Percentiles rank a stretch among this genome's conserved stretches.
These are phyloP conservation scores for Gonocerus acuteangulatus DNA, from an alignment of 2,888 invertebrate genomes.

Conservation along the genomic window DNA sequence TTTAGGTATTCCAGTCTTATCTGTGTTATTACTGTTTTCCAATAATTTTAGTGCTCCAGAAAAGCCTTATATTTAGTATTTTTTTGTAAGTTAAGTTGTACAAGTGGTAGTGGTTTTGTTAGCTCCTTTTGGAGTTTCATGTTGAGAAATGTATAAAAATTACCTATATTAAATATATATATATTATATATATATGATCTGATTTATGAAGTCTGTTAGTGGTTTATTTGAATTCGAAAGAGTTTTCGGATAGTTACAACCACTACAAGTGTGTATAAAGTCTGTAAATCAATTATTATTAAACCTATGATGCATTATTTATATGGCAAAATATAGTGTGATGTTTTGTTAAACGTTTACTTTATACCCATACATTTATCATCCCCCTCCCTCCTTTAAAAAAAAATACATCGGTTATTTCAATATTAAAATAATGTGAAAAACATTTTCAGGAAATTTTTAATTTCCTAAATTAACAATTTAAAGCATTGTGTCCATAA, in stretches of 20 bases:
- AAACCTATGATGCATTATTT: slow-evolving; percentile 23
- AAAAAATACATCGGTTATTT: no score
- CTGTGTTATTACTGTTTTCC: background rate
- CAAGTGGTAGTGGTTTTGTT: slow-evolving; percentile 2
- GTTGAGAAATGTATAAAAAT: slow-evolving; percentile 10
- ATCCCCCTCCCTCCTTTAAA: background rate
- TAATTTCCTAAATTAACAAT: no score
- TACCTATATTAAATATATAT: slow-evolving; percentile 11
- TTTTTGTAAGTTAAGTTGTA: background rate
- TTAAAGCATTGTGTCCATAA: no score
- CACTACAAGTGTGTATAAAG: slow-evolving; percentile 21
- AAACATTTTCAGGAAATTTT: no score
- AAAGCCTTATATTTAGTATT: background rate
- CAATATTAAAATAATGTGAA: no score
- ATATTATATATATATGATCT: slow-evolving; percentile 13
- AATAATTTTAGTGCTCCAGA: background rate
- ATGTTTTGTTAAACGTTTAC: background rate
- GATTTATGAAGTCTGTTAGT: slow-evolving; percentile 20
- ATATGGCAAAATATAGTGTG: slow-evolving; percentile 17
- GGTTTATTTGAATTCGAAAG: slow-evolving; percentile 5
- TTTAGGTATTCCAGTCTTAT: no score
- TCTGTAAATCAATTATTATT: slow-evolving; percentile 22
- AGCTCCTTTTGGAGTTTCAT: slow-evolving; percentile 3
- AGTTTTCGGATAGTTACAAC: background rate
- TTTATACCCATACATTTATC: background rate